Percentiles rank a stretch among this genome's conserved stretches.
Evolutionary conservation across 2,797 vertebrate species (phyloP).

Genomic region (Sciurus carolinensis): DNA sequence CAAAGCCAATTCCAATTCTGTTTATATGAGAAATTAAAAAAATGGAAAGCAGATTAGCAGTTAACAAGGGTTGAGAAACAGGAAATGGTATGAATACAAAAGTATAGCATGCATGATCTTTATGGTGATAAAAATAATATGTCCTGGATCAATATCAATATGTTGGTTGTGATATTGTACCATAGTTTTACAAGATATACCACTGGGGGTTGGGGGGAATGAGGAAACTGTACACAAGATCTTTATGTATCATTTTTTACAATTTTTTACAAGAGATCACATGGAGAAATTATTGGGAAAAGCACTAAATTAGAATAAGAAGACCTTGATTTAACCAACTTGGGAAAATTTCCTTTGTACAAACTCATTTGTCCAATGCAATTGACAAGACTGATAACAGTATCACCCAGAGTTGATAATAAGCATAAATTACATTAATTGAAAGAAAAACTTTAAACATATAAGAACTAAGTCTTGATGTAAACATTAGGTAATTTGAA

Average conservation of each 20-base stretch:
- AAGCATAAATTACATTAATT: background rate
- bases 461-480: background rate
- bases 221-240: background rate
- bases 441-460: conserved; percentile 1
- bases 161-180: background rate
- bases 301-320: background rate
- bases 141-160: background rate
- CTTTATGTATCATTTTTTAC: background rate
- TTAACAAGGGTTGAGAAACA: background rate
- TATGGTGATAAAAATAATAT: background rate
- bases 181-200: background rate
- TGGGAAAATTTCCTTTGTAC: background rate
- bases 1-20: background rate
- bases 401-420: conserved; percentile 9
- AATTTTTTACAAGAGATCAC: background rate
- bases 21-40: background rate
- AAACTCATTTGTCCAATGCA: background rate
- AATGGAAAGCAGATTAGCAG: background rate
- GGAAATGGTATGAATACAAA: background rate
- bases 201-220: background rate
- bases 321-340: background rate
- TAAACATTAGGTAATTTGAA: conserved; percentile 17
- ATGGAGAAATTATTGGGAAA: background rate
- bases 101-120: background rate
- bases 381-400: background rate